These are phyloP conservation scores for Siniperca obscura DNA, from an alignment of 2,797 vertebrate species.

Conservation along the genomic window DNA sequence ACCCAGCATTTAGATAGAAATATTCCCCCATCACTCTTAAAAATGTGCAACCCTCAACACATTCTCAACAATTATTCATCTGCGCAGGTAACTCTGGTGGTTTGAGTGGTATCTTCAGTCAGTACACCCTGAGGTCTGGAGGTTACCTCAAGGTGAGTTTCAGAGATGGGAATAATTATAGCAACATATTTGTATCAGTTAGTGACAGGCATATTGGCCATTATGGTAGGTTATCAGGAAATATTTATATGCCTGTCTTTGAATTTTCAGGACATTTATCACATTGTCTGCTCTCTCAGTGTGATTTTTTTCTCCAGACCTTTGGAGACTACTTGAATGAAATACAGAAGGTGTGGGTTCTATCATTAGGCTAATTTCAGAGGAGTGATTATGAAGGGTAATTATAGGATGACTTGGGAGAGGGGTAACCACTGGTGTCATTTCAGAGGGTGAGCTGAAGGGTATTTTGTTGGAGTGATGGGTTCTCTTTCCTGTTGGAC, in stretches of 20 bases:
- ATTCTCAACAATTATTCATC: slow-evolving; percentile 49
- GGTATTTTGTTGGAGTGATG: slow-evolving; percentile 56
- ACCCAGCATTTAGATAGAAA: slow-evolving; percentile 48
- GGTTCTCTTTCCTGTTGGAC: slow-evolving; percentile 52
- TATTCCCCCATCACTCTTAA: slow-evolving; percentile 42
- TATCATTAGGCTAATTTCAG: slow-evolving; percentile 63
- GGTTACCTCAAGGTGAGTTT: slow-evolving; percentile 65
- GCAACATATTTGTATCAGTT: slow-evolving; percentile 43
- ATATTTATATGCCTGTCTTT: neutral
- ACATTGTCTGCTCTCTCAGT: slow-evolving; percentile 14
- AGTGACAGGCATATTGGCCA: slow-evolving; percentile 1
- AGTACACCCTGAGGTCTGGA: slow-evolving; percentile 31
- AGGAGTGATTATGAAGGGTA: slow-evolving; percentile 65
- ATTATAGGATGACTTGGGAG: slow-evolving; percentile 65
- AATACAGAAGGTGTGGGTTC: slow-evolving; percentile 47
- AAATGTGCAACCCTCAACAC: slow-evolving; percentile 55
- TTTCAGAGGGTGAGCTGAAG: slow-evolving; percentile 69
- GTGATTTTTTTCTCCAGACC: slow-evolving; percentile 17
- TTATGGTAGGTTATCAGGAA: slow-evolving; percentile 4
- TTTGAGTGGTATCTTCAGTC: slow-evolving; percentile 36
- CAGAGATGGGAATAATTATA: slow-evolving; percentile 34
- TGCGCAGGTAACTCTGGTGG: slow-evolving; percentile 38
- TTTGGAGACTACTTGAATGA: slow-evolving; percentile 50
- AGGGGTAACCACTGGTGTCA: slow-evolving; percentile 63
- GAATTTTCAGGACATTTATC: slow-evolving; percentile 25